Evolutionary conservation across 64 coral and sea anemone species (phyloP).

Genomic region (Montipora sp.): DNA sequence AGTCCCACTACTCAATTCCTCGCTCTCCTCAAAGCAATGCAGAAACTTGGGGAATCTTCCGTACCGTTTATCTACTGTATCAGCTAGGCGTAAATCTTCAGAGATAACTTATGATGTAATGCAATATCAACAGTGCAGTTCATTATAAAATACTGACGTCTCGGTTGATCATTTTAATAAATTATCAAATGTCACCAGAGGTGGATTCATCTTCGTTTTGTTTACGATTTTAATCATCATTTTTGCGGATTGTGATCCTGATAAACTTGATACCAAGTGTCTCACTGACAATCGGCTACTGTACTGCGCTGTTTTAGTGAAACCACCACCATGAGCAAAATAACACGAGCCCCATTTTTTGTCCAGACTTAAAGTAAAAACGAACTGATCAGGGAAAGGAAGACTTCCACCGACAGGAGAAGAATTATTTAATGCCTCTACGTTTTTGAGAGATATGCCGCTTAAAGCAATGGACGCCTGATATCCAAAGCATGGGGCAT

Average conservation of each 20-base stretch:
- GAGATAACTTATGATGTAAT: no score
- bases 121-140: no score
- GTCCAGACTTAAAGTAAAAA: conserved; percentile 55
- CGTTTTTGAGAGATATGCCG: not conserved
- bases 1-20: no score
- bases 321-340: conserved; percentile 53
- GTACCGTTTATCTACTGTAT: no score
- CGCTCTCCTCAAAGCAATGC: no score
- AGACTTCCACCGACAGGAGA: not conserved
- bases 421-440: not conserved
- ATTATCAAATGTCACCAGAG: no score
- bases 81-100: no score
- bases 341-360: conserved; percentile 64
- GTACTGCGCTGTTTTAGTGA: conserved; percentile 41
- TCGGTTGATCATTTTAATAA: no score
- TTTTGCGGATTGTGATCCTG: not conserved
- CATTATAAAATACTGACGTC: no score
- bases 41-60: no score
- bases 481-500: not conserved
- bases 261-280: not conserved
- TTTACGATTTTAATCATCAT: no score
- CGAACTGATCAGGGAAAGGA: conserved; percentile 21
- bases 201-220: no score
- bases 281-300: not conserved
- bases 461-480: not conserved